Evolutionary conservation across 1,140 invertebrate species (phyloP).

Genomic region (Kradibia gibbosae): DNA sequence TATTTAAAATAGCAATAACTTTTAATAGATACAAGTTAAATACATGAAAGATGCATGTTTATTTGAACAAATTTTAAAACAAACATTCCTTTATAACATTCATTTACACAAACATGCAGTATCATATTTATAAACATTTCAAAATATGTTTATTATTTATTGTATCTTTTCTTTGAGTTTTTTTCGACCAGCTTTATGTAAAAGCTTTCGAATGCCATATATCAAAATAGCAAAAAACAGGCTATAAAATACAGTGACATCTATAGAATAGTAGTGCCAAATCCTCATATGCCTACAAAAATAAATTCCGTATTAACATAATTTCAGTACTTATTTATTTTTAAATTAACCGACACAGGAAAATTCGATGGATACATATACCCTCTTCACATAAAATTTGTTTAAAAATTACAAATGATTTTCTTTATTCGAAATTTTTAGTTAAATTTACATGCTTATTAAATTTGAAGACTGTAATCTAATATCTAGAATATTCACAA

Average conservation of each 20-base stretch:
- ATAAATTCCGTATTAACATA: background rate
- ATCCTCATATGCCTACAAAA: conserved; percentile 60
- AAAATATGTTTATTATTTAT: conserved; percentile 13
- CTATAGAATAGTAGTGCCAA: conserved; percentile 66
- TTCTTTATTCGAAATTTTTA: background rate
- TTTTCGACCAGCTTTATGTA: conserved; percentile 41
- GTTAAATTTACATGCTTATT: background rate
- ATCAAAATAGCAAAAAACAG: conserved; percentile 40
- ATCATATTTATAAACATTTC: too few relatives aligned
- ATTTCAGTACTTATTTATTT: background rate
- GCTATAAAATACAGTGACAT: conserved; percentile 62
- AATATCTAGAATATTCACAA: background rate
- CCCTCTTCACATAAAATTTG: background rate
- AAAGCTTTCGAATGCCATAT: conserved; percentile 56
- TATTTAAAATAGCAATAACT: conserved; percentile 12
- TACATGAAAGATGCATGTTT: too few relatives aligned
- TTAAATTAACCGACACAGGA: background rate
- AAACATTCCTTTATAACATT: conserved; percentile 30
- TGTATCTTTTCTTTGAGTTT: conserved; percentile 42
- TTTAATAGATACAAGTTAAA: too few relatives aligned
- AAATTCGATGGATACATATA: background rate
- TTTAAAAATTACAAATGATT: background rate
- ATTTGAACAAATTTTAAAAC: conserved; percentile 12
- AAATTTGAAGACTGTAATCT: background rate
- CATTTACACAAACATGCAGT: too few relatives aligned